Evolutionary conservation across 2,888 invertebrate genomes (phyloP).

Genomic region (Erebia epiphron): DNA sequence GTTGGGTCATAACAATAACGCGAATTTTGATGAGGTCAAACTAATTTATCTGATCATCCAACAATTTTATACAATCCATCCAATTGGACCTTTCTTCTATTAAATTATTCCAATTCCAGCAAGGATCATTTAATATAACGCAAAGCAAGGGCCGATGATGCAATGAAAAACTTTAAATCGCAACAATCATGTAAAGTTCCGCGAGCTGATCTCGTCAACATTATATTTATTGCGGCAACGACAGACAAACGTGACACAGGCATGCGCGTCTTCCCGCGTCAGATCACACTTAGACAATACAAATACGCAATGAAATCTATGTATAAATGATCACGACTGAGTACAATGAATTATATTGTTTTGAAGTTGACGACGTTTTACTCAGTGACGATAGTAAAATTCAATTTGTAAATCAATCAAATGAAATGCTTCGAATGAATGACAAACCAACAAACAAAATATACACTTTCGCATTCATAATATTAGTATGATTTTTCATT

Average conservation of each 20-base stretch:
- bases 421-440: no score
- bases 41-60: no score
- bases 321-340: neutral
- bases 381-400: neutral
- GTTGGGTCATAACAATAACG: no score
- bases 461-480: no score
- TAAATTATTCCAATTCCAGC: no score
- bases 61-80: no score
- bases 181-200: neutral
- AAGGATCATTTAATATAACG: no score
- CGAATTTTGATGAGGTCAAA: no score
- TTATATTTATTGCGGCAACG: conserved; percentile 7
- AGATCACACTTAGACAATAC: neutral
- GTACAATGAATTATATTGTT: neutral
- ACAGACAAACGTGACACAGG: conserved; percentile 14
- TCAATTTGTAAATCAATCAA: neutral
- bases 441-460: no score
- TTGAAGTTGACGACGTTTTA: neutral
- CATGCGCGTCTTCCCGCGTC: neutral
- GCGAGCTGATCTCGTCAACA: neutral
- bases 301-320: neutral
- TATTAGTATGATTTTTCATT: no score
- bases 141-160: neutral
- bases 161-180: neutral
- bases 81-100: no score